Conservation (phyloP, 2,113 vertebrate genomes). For the Vulpes vulpes region DNA sequence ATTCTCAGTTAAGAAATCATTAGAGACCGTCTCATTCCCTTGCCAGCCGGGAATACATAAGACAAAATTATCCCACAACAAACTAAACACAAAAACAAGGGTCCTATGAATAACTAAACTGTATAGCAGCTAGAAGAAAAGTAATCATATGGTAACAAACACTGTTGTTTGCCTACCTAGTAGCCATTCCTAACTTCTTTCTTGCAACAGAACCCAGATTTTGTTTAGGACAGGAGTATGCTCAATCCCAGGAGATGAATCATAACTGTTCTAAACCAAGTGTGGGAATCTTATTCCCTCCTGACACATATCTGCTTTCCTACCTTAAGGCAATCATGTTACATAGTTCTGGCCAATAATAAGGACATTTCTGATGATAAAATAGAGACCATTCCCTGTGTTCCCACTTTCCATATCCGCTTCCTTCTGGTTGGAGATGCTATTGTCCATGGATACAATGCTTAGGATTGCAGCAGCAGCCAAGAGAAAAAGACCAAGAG, state of each 20-base stretch:
- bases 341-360: neutral
- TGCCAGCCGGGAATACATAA: neutral
- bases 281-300: neutral
- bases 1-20: constrained; percentile 24
- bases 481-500: constrained; percentile 2
- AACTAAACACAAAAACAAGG: constrained; percentile 44
- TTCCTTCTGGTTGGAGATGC: neutral
- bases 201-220: neutral
- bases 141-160: neutral
- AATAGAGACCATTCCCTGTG: neutral
- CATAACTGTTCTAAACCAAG: neutral
- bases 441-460: neutral
- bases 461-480: neutral
- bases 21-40: neutral
- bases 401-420: neutral
- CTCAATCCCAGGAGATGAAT: neutral
- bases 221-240: neutral
- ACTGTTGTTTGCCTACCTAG: neutral
- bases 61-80: constrained; percentile 7
- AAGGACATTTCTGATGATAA: neutral
- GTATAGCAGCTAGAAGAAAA: neutral
- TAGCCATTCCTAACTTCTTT: neutral
- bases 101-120: neutral
- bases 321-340: neutral
- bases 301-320: constrained; percentile 1